A percentile compares a stretch with the other conserved stretches of the same genome.
Evolutionary conservation across 2,113 vertebrate genomes (phyloP).

Genomic region (Mus musculus): GRCm39 chr1:136216501-136217000

Average conservation of each 20-base stretch:
- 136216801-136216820: neutral
- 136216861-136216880: neutral
- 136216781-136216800: neutral
- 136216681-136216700: neutral
- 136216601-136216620: neutral
- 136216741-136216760: neutral
- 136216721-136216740: neutral
- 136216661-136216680: slow-evolving; percentile 15
- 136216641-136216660: neutral
- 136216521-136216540: neutral
- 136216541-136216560: neutral
- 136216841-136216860: neutral
- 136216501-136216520: slow-evolving; percentile 2
- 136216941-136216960: neutral
- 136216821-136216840: neutral
- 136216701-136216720: neutral
- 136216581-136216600: neutral
- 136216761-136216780: neutral
- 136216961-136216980: neutral
- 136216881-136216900: neutral
- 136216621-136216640: neutral
- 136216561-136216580: neutral
- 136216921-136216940: slow-evolving; percentile 8
- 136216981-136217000: neutral
- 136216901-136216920: neutral